phyloP scores from a whole-genome alignment of 2,797 vertebrate species.

The Oophaga sylvatica region DNA sequence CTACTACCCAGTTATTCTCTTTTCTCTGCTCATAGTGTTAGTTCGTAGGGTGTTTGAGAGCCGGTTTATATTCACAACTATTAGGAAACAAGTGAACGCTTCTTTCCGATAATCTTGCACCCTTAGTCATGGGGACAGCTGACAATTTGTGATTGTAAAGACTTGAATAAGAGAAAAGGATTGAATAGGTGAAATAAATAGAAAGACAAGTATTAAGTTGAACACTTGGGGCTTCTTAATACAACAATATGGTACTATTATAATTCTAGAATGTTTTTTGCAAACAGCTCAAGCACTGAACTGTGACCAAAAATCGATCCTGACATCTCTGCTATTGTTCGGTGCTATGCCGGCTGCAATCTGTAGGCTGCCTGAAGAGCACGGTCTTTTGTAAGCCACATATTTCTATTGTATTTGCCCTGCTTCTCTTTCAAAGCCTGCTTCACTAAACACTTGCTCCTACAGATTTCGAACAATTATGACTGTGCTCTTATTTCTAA shows the following conservation, averaged over 20 bases:
- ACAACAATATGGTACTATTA: background rate
- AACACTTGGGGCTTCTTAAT: background rate
- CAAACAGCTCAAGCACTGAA: background rate
- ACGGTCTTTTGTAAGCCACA: slow-evolving; percentile 18
- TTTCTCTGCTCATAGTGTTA: too few species aligned
- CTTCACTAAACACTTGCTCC: slow-evolving; percentile 30
- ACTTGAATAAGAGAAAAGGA: background rate
- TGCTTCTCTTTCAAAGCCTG: slow-evolving; percentile 26
- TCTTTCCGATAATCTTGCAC: too few species aligned
- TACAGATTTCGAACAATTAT: slow-evolving; percentile 23
- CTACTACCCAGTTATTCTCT: too few species aligned
- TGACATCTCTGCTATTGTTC: slow-evolving; percentile 21
- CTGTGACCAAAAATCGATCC: slow-evolving; percentile 28
- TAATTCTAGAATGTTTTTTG: slow-evolving; percentile 1
- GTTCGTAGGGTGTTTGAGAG: too few species aligned
- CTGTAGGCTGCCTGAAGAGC: background rate
- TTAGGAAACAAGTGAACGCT: too few species aligned
- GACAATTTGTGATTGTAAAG: too few species aligned
- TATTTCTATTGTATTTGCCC: slow-evolving; percentile 39
- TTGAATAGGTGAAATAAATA: background rate
- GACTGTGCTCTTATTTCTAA: background rate
- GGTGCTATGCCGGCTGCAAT: slow-evolving; percentile 10
- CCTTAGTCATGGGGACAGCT: too few species aligned
- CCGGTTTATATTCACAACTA: too few species aligned
- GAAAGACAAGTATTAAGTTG: background rate